These are phyloP conservation scores for Ellobium chinense DNA, from an alignment of 2,888 invertebrate species.

Conservation along the genomic window DNA sequence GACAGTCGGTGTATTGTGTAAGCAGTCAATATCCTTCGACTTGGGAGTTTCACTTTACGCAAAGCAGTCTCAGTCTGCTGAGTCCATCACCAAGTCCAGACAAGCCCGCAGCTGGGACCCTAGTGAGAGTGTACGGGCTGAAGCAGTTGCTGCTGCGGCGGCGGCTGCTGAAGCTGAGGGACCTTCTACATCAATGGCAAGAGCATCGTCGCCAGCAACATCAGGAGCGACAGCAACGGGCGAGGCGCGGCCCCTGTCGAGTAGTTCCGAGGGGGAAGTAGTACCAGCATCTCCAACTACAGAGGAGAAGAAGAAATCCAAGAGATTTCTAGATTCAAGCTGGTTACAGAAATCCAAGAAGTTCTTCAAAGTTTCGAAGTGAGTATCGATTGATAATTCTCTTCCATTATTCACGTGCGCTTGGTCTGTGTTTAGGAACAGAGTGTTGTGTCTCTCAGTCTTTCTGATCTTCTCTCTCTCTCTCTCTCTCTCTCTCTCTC, in stretches of 20 bases:
- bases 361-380: slow-evolving; percentile 78
- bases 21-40: slow-evolving; percentile 75
- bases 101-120: slow-evolving; percentile 34
- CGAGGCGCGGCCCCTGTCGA: slow-evolving; percentile 50
- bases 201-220: slow-evolving; percentile 5
- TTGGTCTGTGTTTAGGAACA: too few species aligned
- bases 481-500: not conserved
- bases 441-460: not conserved
- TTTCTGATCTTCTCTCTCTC: not conserved
- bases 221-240: not conserved
- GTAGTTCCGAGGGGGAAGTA: slow-evolving; percentile 62
- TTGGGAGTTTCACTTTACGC: slow-evolving; percentile 67
- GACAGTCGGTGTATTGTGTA: slow-evolving; percentile 74
- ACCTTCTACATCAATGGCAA: slow-evolving; percentile 21
- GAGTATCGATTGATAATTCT: slow-evolving; percentile 50
- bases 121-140: slow-evolving; percentile 16
- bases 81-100: not conserved
- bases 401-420: too few species aligned
- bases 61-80: slow-evolving; percentile 51
- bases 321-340: slow-evolving; percentile 69
- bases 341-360: slow-evolving; percentile 75
- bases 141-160: slow-evolving; percentile 22
- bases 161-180: slow-evolving; percentile 9
- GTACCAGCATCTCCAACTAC: slow-evolving; percentile 51
- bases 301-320: slow-evolving; percentile 63